Evolutionary conservation across 1,140 invertebrate genomes (phyloP), one percentile per base, ranked within the genome.

Genomic region (Leptinotarsa lineolata): DNA sequence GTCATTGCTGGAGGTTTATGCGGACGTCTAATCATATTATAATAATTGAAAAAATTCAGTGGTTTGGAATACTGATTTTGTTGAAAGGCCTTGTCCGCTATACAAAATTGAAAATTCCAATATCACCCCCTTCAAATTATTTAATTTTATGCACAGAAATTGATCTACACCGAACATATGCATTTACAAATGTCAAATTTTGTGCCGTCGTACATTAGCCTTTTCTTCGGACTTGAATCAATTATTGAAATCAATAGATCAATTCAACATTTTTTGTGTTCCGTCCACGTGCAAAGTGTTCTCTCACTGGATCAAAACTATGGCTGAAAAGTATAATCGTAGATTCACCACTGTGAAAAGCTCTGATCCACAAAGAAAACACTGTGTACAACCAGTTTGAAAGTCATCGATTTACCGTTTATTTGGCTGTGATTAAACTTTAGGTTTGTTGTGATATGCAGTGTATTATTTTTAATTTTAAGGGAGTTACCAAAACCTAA

Each of bases 371-470:
- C 15, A 20, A 22, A 64, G 22, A 18, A 54, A 66, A 66, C 64
- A 66, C 18, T 39, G n/a, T 66, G 64, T 66, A 72, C 16, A 72
- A 72, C 70, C 77, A 78, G 74, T 72, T 72, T 75, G 21, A 75
- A 73, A 54, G 15, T 54, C 16, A 54, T 73, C 74, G 67, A 64
- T 72, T 78, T 78, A 71, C 75, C 72, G 77, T 78, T 78, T 78
- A 77, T 77, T 76, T 78, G 77, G 77, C 77, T 78, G 75, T 78
- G 77, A 77, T 74, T 78, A 76, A 76, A 78, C 65, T 78, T 77
- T 76, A 78, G 73, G 73, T 78, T 78, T 70, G 48, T 76, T 78
- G 75, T 78, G 75, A 78, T 78, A 78, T 74, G 74, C 73, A 74
- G n/a, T 74, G 72, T 78, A 77, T 78, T 74, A 70, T 74, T 76